Percentiles rank a stretch among this genome's conserved stretches.
Evolutionary conservation across 1,140 invertebrate species (phyloP).

Genomic region (Druon quercuslanigerum): DNA sequence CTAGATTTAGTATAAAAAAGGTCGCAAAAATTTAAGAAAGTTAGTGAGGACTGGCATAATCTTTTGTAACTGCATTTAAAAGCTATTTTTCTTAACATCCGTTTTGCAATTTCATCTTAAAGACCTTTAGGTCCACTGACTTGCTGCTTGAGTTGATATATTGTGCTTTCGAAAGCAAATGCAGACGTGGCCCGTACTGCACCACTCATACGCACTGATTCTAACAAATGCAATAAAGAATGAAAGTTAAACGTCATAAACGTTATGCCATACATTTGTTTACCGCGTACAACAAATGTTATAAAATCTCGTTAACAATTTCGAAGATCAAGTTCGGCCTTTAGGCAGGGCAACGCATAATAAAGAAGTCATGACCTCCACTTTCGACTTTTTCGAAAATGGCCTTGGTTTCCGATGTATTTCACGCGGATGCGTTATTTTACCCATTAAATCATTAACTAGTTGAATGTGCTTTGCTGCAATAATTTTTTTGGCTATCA

Average conservation of each 20-base stretch:
- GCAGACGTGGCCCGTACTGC: slow-evolving; percentile 19
- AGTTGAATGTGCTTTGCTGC: background rate
- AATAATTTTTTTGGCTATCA: slow-evolving; percentile 2
- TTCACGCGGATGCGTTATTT: slow-evolving; percentile 32
- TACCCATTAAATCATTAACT: slow-evolving; percentile 15
- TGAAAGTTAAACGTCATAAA: slow-evolving; percentile 39
- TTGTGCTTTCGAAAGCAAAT: slow-evolving; percentile 34
- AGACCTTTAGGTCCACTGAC: slow-evolving; percentile 40
- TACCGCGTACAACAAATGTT: slow-evolving; percentile 18
- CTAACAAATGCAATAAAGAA: slow-evolving; percentile 6
- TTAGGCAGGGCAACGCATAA: slow-evolving; percentile 31
- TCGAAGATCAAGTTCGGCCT: slow-evolving; percentile 17
- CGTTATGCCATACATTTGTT: slow-evolving; percentile 32
- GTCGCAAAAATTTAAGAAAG: background rate
- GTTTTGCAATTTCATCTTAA: slow-evolving; percentile 39
- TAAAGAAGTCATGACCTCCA: slow-evolving; percentile 38
- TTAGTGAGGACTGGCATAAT: background rate
- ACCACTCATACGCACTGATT: slow-evolving; percentile 10
- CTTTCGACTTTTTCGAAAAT: background rate
- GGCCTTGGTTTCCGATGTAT: slow-evolving; percentile 28
- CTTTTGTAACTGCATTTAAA: background rate
- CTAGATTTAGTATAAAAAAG: no score
- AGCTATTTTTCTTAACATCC: background rate
- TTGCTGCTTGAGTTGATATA: slow-evolving; percentile 39
- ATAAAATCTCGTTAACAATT: slow-evolving; percentile 26